These are phyloP conservation scores for Chalcosyrphus nemorum DNA, from an alignment of 2,888 invertebrate species.

Conservation along the genomic window DNA sequence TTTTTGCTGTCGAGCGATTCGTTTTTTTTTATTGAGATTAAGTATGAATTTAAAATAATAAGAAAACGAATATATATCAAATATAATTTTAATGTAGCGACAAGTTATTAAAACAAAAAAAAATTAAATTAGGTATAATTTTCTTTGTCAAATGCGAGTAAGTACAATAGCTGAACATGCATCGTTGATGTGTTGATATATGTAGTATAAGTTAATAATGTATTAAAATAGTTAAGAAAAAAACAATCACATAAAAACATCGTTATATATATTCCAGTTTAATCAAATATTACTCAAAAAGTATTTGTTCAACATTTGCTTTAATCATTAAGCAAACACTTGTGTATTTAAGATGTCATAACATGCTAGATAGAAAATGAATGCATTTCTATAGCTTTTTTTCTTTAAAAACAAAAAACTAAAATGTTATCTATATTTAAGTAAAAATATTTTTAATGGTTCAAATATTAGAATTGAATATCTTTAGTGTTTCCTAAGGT, in stretches of 20 bases:
- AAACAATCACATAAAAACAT: not conserved
- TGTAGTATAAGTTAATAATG: constrained; percentile 3
- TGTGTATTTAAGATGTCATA: constrained; percentile 26
- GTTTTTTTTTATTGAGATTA: constrained; percentile 15
- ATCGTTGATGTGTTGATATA: constrained; percentile 30
- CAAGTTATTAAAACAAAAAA: constrained; percentile 16
- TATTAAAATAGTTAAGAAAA: not conserved
- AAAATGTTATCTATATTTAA: not conserved
- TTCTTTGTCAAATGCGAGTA: constrained; percentile 33
- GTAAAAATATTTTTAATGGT: not conserved
- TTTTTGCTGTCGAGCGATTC: constrained; percentile 12
- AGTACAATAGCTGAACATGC: constrained; percentile 56
- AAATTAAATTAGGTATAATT: not conserved
- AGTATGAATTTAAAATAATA: not conserved
- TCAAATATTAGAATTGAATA: constrained; percentile 19
- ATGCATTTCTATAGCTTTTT: constrained; percentile 7
- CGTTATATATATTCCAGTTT: not conserved
- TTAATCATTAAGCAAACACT: not conserved
- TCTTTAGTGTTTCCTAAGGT: constrained; percentile 10
- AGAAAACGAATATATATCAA: constrained; percentile 5
- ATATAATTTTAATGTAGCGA: constrained; percentile 24
- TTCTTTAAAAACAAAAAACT: not conserved
- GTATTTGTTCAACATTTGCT: not conserved
- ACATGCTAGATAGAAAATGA: constrained; percentile 30
- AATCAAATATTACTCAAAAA: not conserved